Percentiles rank a stretch among this genome's conserved stretches.
phyloP scores from a whole-genome alignment of 2,797 vertebrate species.

The Coluber constrictor region DNA sequence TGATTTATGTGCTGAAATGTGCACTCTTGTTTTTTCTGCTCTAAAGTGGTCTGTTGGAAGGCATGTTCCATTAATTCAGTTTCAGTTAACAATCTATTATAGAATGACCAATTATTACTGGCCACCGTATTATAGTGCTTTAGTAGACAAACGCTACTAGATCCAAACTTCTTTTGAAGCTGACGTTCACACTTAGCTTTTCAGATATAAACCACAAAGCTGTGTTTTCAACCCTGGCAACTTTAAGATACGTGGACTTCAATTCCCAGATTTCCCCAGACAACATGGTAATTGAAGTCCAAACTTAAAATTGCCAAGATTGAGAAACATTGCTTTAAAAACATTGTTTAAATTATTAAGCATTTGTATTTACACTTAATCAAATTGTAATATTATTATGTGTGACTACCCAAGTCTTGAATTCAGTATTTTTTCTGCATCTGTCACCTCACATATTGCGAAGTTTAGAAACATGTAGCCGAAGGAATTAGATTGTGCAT shows the following conservation, averaged over 20 bases:
- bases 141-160: neutral
- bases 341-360: neutral
- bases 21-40: neutral
- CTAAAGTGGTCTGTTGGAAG: neutral
- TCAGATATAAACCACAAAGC: neutral
- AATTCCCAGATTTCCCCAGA: neutral
- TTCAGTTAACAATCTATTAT: neutral
- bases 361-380: neutral
- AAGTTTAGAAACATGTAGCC: neutral
- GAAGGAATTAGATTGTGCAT: neutral
- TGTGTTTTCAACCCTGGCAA: neutral
- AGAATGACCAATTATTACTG: neutral
- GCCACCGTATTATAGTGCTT: neutral
- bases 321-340: too few species aligned
- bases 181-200: neutral
- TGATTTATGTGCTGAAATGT: neutral
- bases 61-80: neutral
- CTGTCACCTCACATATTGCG: neutral
- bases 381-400: neutral
- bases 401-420: neutral
- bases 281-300: neutral
- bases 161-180: neutral
- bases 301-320: neutral
- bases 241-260: neutral
- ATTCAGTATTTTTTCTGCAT: neutral